These are phyloP conservation scores for Portunus trituberculatus DNA, from an alignment of 1,140 invertebrate species.

Conservation along the genomic window DNA sequence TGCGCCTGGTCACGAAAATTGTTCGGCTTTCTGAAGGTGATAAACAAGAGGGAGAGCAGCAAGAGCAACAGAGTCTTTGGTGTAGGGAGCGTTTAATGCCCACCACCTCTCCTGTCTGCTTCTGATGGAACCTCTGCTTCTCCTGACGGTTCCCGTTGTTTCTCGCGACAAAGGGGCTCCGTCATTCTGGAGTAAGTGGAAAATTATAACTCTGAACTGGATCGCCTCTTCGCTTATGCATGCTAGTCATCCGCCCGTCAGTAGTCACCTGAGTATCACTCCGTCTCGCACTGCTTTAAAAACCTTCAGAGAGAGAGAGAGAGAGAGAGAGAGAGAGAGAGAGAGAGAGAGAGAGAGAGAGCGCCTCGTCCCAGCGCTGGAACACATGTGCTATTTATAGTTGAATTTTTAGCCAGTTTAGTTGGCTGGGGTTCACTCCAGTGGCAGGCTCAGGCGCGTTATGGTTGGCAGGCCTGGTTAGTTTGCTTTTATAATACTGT, in stretches of 20 bases:
- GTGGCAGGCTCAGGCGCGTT: too few species aligned
- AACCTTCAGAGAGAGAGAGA: not conserved
- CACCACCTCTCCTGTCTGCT: not conserved
- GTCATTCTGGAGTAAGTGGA: not conserved
- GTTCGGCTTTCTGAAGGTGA: not conserved
- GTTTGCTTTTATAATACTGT: not conserved
- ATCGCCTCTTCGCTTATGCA: not conserved
- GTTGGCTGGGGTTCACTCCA: too few species aligned
- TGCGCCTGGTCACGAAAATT: not conserved
- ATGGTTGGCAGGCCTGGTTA: not conserved
- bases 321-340: constrained; percentile 20
- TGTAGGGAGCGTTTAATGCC: not conserved
- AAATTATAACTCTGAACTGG: not conserved
- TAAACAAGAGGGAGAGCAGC: not conserved
- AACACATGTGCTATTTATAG: too few species aligned
- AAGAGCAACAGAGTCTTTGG: not conserved
- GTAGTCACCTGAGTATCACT: not conserved
- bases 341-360: constrained; percentile 15
- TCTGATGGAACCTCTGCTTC: not conserved
- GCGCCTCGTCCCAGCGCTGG: too few species aligned
- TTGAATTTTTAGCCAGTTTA: too few species aligned
- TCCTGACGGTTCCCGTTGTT: not conserved
- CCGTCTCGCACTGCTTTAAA: not conserved
- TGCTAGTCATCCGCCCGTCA: not conserved
- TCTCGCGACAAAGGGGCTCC: not conserved